Evolutionary conservation across 2,113 vertebrate genomes (phyloP).

Genomic region (Heterocephalus glaber): DNA sequence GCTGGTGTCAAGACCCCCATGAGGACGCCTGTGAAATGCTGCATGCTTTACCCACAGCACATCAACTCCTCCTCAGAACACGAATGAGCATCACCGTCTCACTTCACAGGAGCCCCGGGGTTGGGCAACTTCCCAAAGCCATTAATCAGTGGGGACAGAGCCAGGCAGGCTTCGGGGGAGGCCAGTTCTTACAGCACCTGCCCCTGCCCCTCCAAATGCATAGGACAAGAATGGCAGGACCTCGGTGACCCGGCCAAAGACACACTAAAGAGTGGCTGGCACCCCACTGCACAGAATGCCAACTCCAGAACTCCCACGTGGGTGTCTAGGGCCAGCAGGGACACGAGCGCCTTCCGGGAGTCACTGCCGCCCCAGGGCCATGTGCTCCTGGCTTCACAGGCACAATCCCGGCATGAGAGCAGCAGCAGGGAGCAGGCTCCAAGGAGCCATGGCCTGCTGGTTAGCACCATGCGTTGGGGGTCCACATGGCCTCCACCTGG

Average conservation of each 20-base stretch:
- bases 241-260: too few relatives aligned
- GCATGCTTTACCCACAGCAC: fast-evolving
- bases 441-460: not conserved
- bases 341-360: too few relatives aligned
- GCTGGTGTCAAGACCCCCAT: not conserved
- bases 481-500: not conserved
- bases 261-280: not conserved
- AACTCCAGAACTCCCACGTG: not conserved
- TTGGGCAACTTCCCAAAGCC: not conserved
- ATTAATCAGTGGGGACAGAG: fast-evolving
- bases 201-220: not conserved
- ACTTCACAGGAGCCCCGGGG: not conserved
- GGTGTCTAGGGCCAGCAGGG: not conserved
- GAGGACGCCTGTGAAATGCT: not conserved
- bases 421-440: not conserved
- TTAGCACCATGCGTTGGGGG: fast-evolving
- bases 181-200: too few relatives aligned
- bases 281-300: too few relatives aligned
- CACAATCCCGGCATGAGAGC: not conserved
- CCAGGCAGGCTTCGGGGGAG: not conserved
- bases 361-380: not conserved
- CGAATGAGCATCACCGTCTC: fast-evolving
- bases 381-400: too few relatives aligned
- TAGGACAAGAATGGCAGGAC: not conserved
- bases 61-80: not conserved